These are phyloP conservation scores for Aromia moschata DNA, from an alignment of 2,888 invertebrate species.

Conservation along the genomic window DNA sequence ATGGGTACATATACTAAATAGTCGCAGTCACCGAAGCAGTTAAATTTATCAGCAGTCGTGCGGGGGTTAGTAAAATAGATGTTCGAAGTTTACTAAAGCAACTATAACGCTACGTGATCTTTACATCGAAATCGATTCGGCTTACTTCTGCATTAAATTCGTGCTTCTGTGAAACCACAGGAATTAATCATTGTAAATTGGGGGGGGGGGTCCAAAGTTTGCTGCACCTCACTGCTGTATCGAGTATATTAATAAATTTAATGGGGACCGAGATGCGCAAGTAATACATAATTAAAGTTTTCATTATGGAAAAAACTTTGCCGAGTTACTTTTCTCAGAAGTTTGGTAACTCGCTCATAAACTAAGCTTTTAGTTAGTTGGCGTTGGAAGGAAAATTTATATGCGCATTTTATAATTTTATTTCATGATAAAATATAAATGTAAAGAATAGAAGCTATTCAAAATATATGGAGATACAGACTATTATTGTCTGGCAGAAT, in stretches of 20 bases:
- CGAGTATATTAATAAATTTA: conserved; percentile 14
- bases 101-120: conserved; percentile 27
- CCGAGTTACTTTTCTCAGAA: not conserved
- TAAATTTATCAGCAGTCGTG: conserved; percentile 14
- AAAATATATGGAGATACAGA: too few relatives aligned
- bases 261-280: not conserved
- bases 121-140: conserved; percentile 23
- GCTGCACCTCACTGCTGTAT: not conserved
- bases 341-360: too few relatives aligned
- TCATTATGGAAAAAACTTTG: conserved; percentile 6
- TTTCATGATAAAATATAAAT: too few relatives aligned
- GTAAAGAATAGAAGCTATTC: too few relatives aligned
- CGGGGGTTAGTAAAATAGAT: conserved; percentile 21
- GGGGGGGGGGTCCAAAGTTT: conserved; percentile 17
- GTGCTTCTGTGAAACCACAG: conserved; percentile 20
- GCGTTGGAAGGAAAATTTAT: too few relatives aligned
- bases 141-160: conserved; percentile 22
- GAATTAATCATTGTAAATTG: conserved; percentile 27
- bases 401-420: too few relatives aligned
- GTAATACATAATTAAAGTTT: conserved; percentile 3
- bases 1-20: too few relatives aligned
- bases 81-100: conserved; percentile 20
- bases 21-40: conserved; percentile 10
- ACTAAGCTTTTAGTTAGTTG: too few relatives aligned
- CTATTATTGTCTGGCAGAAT: too few relatives aligned